phyloP scores from a whole-genome alignment of 1,140 invertebrate species.

The Drosophila subpulchrella region DNA sequence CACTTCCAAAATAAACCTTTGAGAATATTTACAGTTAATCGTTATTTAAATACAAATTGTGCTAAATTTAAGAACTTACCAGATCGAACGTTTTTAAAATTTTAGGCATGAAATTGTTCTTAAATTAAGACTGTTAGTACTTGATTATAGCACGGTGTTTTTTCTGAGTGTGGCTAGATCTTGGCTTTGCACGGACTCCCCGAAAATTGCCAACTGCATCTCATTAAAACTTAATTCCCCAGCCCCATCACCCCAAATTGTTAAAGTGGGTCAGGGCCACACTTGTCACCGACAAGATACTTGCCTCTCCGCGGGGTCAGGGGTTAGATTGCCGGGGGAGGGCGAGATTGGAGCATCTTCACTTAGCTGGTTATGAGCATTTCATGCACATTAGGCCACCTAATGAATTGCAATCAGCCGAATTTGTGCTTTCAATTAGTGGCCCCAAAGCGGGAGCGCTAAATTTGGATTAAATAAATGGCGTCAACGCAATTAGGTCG shows the following conservation, averaged over 20 bases:
- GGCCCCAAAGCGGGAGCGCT: slow-evolving; percentile 50
- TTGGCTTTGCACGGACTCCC: slow-evolving; percentile 8
- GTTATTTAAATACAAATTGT: too few species aligned
- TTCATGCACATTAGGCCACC: slow-evolving; percentile 52
- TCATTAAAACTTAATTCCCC: slow-evolving; percentile 74
- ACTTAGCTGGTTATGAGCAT: slow-evolving; percentile 47
- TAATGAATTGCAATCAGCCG: slow-evolving; percentile 56
- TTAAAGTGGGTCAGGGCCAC: slow-evolving; percentile 68
- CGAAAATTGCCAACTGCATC: slow-evolving; percentile 63
- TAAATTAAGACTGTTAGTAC: too few species aligned
- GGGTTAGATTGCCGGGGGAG: background rate
- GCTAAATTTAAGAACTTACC: too few species aligned
- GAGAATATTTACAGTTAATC: too few species aligned
- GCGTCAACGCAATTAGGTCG: slow-evolving; percentile 76
- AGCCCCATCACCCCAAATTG: slow-evolving; percentile 24
- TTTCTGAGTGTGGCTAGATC: background rate
- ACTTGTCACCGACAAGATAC: slow-evolving; percentile 46
- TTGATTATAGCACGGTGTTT: too few species aligned
- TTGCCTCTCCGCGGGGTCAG: background rate
- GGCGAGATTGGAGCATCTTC: background rate
- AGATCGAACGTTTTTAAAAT: too few species aligned
- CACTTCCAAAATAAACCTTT: too few species aligned
- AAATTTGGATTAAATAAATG: slow-evolving; percentile 73
- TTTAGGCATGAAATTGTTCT: too few species aligned
- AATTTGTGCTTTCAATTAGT: slow-evolving; percentile 75